phyloP scores from a whole-genome alignment of 2,888 invertebrate species.

The Polylopha cassiicola region DNA sequence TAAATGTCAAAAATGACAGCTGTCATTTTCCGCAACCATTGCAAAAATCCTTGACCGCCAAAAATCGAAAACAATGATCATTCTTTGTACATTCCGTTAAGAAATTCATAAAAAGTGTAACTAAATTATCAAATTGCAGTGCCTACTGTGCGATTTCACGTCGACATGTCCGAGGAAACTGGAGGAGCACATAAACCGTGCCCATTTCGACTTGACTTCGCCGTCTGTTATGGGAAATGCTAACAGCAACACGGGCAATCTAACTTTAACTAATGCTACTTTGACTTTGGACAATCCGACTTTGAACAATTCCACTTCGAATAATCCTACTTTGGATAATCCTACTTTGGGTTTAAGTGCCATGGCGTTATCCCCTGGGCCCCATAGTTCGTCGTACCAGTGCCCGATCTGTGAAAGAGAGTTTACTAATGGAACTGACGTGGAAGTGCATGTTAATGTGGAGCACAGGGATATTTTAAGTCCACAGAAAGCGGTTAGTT shows the following conservation, averaged over 20 bases:
- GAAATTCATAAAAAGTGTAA: too few relatives aligned
- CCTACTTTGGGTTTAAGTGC: constrained; percentile 39
- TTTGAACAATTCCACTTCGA: constrained; percentile 13
- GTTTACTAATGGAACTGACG: constrained; percentile 84
- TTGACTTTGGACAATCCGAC: constrained; percentile 33
- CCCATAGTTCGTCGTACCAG: constrained; percentile 76
- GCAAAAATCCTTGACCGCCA: too few relatives aligned
- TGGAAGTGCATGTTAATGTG: constrained; percentile 91
- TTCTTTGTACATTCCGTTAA: too few relatives aligned
- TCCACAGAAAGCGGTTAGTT: constrained; percentile 72
- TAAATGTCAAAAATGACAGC: too few relatives aligned
- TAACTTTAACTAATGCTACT: constrained; percentile 52
- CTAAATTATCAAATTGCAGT: constrained; percentile 61
- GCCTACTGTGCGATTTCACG: constrained; percentile 86
- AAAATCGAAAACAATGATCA: constrained; percentile 10
- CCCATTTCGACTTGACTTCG: constrained; percentile 88
- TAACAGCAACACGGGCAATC: constrained; percentile 57
- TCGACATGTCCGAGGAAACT: constrained; percentile 84
- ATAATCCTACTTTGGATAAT: constrained; percentile 14
- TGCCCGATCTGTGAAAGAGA: constrained; percentile 88
- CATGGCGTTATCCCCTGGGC: constrained; percentile 69
- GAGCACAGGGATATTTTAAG: constrained; percentile 89
- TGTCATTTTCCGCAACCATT: too few relatives aligned
- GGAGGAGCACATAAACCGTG: constrained; percentile 90
- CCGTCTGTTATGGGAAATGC: constrained; percentile 77